phyloP scores from a whole-genome alignment of 2,888 invertebrate genomes.

The Idaea straminata region DNA sequence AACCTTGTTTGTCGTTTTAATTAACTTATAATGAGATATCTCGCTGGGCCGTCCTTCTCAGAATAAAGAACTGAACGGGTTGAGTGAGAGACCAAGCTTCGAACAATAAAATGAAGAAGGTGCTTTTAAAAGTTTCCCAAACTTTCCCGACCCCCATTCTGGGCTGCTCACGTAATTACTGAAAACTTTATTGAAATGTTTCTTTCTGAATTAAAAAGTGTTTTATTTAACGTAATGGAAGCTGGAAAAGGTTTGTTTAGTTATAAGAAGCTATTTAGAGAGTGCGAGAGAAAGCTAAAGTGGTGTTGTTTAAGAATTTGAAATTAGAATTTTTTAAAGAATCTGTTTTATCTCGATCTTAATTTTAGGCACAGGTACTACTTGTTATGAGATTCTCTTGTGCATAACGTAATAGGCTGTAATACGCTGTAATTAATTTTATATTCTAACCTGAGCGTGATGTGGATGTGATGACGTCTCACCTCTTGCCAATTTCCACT shows the following conservation, averaged over 20 bases:
- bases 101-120: constrained; percentile 28
- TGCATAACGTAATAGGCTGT: background rate
- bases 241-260: constrained; percentile 7
- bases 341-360: background rate
- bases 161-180: constrained; percentile 27
- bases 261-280: background rate
- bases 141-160: constrained; percentile 25
- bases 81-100: constrained; percentile 12
- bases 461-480: background rate
- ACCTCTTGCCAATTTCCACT: background rate
- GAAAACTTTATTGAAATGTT: constrained; percentile 27
- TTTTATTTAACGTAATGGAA: constrained; percentile 23
- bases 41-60: constrained; percentile 16
- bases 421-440: background rate
- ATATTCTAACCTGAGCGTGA: background rate
- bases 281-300: background rate
- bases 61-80: constrained; percentile 12
- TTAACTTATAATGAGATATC: constrained; percentile 31
- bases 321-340: background rate
- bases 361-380: background rate
- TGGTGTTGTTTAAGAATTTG: background rate
- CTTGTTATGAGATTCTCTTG: background rate
- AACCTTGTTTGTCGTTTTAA: constrained; percentile 19
- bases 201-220: constrained; percentile 20
- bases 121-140: constrained; percentile 6